Evolutionary conservation across 1,140 invertebrate species (phyloP), one percentile per base, ranked within the genome.

Genomic region (Dinothrombium tinctorium): DNA sequence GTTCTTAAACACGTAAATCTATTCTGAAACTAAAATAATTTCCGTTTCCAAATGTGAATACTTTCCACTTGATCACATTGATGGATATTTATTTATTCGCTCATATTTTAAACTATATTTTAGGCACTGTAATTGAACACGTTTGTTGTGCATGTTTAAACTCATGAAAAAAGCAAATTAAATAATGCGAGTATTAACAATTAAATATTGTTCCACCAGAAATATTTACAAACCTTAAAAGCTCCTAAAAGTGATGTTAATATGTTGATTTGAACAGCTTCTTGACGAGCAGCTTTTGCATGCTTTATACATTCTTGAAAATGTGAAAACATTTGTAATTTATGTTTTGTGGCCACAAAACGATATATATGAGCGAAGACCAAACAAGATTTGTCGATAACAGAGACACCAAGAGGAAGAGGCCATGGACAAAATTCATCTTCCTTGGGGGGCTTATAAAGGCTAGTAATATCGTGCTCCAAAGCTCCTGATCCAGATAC

Each of bases 241-340:
- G 84, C 82, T 51, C 78, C 74, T 17, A 96, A 59, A 3, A 96
- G 60, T 6, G 87, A 84, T 12, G 87, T 84, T 54, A 95, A 90
- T 35, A 95, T 78, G 58, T 98, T 98, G 59, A 92, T 79, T 56
- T 94, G 86, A 15, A 96, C 76, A 2, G 87, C 87, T 58, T 96
- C 86, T 56, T 89, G 82, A 15, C 83, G 66, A 2, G 70, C 69
- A 7, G 79, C 82, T 57, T 92, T 92, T 0, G 83, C 81, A 23
- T 84, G 80, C 49, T 76, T 73, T 37, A 95, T 83, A 54, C 84
- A 90, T 53, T 96, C 89, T 25, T 70, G 69, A 53, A 98, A 98
- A 56, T 98, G 90, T 43, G 90, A 80, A 25, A 98, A 59, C 75
- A 98, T 90, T 63, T 98, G 87, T 28, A 90, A 62, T 45, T 86